Base-by-base conservation (phyloP, 2,888 invertebrate species). In the Pandemis cinnamomeana region DNA sequence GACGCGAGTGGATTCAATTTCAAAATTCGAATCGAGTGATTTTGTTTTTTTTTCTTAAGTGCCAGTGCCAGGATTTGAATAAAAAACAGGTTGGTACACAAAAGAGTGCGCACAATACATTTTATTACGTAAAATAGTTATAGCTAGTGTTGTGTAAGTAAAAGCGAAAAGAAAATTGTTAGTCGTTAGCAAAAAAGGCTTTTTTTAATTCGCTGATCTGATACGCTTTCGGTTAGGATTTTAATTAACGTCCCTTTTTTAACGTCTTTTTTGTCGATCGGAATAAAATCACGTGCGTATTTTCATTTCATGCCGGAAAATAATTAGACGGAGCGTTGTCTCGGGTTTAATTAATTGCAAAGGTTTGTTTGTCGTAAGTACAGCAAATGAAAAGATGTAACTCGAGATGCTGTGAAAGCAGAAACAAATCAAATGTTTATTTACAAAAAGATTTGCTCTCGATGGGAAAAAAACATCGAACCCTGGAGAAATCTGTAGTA, bases 51-150 rank as follows among this genome's bases (percentile, higher is more conserved):
- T 85, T 84, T 78, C 81, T 87, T 89, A 27, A 91, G 91, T 80
- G 79, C 27, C 78, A 87, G 87, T 89, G 88, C 86, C 83, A 87
- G 92, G 91, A 91, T 91, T 91, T 87, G 61, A 67, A 80, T 10
- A 78, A 78, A 77, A 81, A 80, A 82, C 79, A 91, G 91, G 91
- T 91, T 83, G 77, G 89, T 88, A 78, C 20, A 76, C 74, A 79
- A 79, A 77, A 71, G 8, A 61, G 73, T 67, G 67, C 53, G 51
- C 69, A 48, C 63, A 71, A 67, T 64, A 55, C 75, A 36, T 20
- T 20, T 20, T 20, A 20, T 71, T 76, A 79, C 75, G 76, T 78
- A 75, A 76, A 72, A 62, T 70, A 58, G 74, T 78, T 75, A 72
- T 70, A 68, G 77, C 81, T 76, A 51, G 36, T 67, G 64, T 67